Evolutionary conservation across 2,888 invertebrate species (phyloP), one percentile per base, ranked within the genome.

Genomic region (Sialis fuliginosa): DNA sequence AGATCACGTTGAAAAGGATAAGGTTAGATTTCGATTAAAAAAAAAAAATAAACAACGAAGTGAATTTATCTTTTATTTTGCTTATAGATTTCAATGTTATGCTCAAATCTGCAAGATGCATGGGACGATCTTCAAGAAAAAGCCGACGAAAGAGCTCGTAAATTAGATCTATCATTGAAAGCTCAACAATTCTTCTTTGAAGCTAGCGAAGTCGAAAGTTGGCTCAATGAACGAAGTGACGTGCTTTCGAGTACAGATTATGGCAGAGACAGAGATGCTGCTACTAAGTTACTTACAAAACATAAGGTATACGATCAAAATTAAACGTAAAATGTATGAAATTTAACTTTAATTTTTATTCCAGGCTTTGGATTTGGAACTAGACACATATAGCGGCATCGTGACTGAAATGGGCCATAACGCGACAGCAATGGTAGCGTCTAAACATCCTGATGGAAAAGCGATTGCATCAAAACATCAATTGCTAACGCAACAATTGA

Each of bases 131-230:
- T 91, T 7, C 75, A 81, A 35, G 69, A 73, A 13, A 79, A 79
- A 51, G 81, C 84, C 0, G 72, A 72, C 32, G 78, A 80, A 52
- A 73, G 91, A 41, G 80, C 79, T 31, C 75, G 75, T 35, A 81
- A 84, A 50, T 71, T 95, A 49, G 92, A 93, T 54, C 73, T 88
- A 51, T 88, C 90, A 0, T 69, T 93, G 47, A 82, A 82, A 59
- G 86, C 90, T 7, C 95, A 95, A 64, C 89, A 92, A 69, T 91
- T 87, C 69, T 77, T 87, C 66, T 88, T 87, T 59, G 91, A 92
- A 62, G 87, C 89, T 8, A 80, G 80, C 42, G 92, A 92, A 65
- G 85, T 95, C 51, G 95, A 95, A 65, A 80, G 84, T 31, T 95
- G 93, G 93, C 71, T 95, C 52, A 79, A 80, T 35, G 93, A 95